Conservation (phyloP, 2,113 vertebrate genomes). For the Sarotherodon lohbergeri region DNA sequence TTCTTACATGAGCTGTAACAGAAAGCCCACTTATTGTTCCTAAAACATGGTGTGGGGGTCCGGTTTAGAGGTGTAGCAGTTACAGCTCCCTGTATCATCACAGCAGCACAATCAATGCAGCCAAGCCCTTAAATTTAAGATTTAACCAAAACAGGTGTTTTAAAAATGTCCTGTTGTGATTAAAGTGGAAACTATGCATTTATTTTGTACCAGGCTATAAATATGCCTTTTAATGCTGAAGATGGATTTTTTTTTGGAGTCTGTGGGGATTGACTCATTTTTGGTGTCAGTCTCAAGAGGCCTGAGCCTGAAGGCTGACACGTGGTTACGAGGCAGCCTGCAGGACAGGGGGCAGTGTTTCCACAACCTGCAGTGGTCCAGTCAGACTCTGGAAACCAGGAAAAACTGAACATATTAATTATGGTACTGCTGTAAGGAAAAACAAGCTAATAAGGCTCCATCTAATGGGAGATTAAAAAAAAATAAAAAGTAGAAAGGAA, state of each 20-base stretch:
- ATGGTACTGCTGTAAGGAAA: background rate
- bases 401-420: background rate
- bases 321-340: background rate
- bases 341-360: background rate
- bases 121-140: background rate
- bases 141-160: fast-evolving
- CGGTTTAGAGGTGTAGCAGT: background rate
- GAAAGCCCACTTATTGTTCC: background rate
- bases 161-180: background rate
- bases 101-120: background rate
- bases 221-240: background rate
- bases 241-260: background rate
- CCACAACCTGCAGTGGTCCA: background rate
- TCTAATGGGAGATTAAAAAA: fast-evolving
- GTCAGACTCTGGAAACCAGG: background rate
- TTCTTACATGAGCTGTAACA: background rate
- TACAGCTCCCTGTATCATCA: background rate
- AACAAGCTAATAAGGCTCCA: background rate
- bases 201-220: background rate
- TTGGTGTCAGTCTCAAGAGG: background rate
- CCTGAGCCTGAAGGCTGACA: background rate
- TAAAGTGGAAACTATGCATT: background rate
- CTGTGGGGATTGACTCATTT: background rate
- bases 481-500: fast-evolving
- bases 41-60: background rate